Evolutionary conservation across 37 sponge, comb jelly and placozoan species (phyloP), one percentile per base, ranked within the genome.

Genomic region (Ianthella basta): DNA sequence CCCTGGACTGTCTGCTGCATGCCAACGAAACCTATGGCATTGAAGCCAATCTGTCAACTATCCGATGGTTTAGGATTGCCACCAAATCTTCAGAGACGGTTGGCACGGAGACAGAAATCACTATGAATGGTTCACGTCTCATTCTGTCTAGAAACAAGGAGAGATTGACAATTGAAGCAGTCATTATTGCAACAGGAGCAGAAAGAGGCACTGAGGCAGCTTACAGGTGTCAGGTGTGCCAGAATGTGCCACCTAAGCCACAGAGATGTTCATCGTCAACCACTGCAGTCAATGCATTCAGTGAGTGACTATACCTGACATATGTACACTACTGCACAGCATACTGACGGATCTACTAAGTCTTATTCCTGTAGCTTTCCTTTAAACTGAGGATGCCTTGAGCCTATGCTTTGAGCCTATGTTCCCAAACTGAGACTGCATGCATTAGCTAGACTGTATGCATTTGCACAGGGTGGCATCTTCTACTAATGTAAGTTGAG

Each of bases 101-200:
- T 18, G 50, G 8, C 3, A 44, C 50, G 8, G 50, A 44, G 8
- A 44, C 8, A 3, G 50, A 10, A 8, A 8, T 10, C 50, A 44
- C 3, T 8, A 44, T 8, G 50, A 44, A 3, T 44, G 8, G 3
- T 3, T 10, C 50, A 44, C 3, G 8, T 8, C 3, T 44, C 50
- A 2, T 30, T 18, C 29, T 69, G 1, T 14, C 70, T 6, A 15
- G 15, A 1, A 69, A n/a, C 29, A 69, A 69, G 18, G 18, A 34
- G 70, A 34, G 70, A 18, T 6, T 69, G 34, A 4, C 27, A 18
- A 24, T 69, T 5, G 34, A 30, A 1, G 70, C 10, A 69, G 15
- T 69, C 18, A 69, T 2, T 15, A 69, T 69, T 30, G 33, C 33
- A 69, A 69, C 33, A 34, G 70, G 70, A 69, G 70, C 70, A 24